Evolutionary conservation across 2,888 invertebrate species (phyloP).

Genomic region (Tryphoninae sp.): DNA sequence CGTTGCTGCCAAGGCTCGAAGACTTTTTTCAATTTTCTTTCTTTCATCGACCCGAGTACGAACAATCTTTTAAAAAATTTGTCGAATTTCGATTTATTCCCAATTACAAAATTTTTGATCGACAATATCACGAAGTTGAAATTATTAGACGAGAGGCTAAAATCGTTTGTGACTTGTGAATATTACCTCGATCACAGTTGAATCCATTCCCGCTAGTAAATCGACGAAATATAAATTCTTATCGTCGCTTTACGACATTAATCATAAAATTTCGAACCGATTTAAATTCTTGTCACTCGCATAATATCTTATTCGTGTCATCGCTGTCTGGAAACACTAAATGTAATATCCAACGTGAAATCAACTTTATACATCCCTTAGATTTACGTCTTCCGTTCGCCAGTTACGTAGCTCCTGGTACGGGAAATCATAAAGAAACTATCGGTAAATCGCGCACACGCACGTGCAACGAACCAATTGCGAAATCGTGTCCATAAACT

Average conservation of each 20-base stretch:
- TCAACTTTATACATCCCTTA: background rate
- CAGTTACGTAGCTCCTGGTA: background rate
- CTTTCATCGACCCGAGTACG: too few relatives aligned
- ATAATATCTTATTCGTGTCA: background rate
- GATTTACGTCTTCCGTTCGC: background rate
- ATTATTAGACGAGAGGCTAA: background rate
- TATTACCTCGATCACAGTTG: background rate
- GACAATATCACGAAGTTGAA: background rate
- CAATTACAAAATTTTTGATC: too few relatives aligned
- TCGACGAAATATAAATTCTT: too few relatives aligned
- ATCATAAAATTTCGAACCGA: background rate
- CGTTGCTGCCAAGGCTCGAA: too few relatives aligned
- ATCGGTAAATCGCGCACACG: background rate
- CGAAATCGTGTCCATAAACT: slow-evolving; percentile 25
- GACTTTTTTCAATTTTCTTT: too few relatives aligned
- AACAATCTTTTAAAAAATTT: slow-evolving; percentile 24
- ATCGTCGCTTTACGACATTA: too few relatives aligned
- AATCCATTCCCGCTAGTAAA: background rate
- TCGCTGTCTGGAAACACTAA: background rate
- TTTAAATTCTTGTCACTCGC: slow-evolving; percentile 10
- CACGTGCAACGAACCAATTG: slow-evolving; percentile 18
- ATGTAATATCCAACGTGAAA: background rate
- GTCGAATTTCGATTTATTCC: background rate
- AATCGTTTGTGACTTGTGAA: background rate
- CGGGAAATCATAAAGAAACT: slow-evolving; percentile 21